Evolutionary conservation across 1,140 invertebrate species (phyloP), one percentile per base, ranked within the genome.

Genomic region (Zaprionus inermis): DNA sequence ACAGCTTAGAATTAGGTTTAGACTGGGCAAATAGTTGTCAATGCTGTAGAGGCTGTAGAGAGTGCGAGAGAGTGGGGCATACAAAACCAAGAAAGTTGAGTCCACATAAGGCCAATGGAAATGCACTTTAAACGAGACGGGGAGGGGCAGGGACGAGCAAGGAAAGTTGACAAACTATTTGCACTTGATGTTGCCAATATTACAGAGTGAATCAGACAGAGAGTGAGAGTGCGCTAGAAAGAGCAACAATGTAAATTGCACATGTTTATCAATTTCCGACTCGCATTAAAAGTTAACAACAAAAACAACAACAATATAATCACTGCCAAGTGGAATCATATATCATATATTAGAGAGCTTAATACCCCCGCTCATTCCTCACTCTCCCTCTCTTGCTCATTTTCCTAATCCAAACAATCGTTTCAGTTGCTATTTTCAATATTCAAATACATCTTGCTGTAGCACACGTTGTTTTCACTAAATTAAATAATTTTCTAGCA

Each of bases 161-260:
- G 20, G 54, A 71, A 71, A 72, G 69, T 34, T 41, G 28, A 30
- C 20, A 51, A 72, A 32, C 24, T 55, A 67, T 46, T 36, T 67
- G 16, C 16, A 38, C n/a, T 63, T 63, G 28, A 63, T 36, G 18
- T 3, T 16, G 24, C 3, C 52, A 11, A 63, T 36, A 36, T 30
- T 20, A 36, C 16, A 60, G 46, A 49, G 18, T 2, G 49, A 34
- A 18, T 5, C 24, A 28, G 24, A 28, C 5, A 41, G 38, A 5
- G 38, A 41, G 38, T 5, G 7, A 4, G 16, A 11, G 41, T 16
- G 38, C 4, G 38, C 24, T 28, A 28, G 24, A 5, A 5, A 38
- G 16, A 46, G 44, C 16, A 41, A n/a, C 6, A 41, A 16, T 44
- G 16, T 44, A 6, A 49, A 49, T 22, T 49, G 18, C 18, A 46